Conservation (phyloP, 2,113 vertebrate species). For the Xenopus laevis region DNA sequence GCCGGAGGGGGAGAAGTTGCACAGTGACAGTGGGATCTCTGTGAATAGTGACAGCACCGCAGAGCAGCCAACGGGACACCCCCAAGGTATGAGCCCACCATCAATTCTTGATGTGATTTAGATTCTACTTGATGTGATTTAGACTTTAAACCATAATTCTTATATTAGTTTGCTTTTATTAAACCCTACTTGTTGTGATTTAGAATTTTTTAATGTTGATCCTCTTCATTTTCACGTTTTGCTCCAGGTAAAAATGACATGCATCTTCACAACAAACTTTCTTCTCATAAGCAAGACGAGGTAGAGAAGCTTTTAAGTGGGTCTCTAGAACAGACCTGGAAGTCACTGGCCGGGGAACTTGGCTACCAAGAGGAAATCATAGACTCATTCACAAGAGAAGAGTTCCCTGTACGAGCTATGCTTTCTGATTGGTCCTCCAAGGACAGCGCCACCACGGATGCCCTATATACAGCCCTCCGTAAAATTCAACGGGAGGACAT, state of each 20-base stretch:
- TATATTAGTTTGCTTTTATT: too few relatives aligned
- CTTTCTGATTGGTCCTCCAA: slow-evolving; percentile 83
- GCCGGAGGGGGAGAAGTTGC: slow-evolving; percentile 92
- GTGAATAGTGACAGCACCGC: slow-evolving; percentile 95
- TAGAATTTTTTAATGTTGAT: too few relatives aligned
- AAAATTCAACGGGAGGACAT: slow-evolving; percentile 87
- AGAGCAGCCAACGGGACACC: slow-evolving; percentile 72
- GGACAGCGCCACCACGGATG: slow-evolving; percentile 83
- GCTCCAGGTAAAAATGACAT: slow-evolving; percentile 77
- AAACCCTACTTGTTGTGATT: too few relatives aligned
- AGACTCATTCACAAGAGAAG: slow-evolving; percentile 78
- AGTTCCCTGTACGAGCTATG: slow-evolving; percentile 76
- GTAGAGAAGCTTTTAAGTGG: slow-evolving; percentile 86
- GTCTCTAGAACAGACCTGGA: slow-evolving; percentile 81
- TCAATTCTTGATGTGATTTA: too few relatives aligned
- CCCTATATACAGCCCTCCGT: slow-evolving; percentile 79
- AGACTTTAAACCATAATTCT: too few relatives aligned
- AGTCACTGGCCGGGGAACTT: slow-evolving; percentile 81
- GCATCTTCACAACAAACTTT: slow-evolving; percentile 70
- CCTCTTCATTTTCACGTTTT: background rate
- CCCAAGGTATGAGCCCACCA: slow-evolving; percentile 59
- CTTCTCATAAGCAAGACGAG: slow-evolving; percentile 81
- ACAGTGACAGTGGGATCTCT: slow-evolving; percentile 96
- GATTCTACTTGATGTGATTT: too few relatives aligned
- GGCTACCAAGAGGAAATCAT: slow-evolving; percentile 89